Percentiles rank a stretch among this genome's conserved stretches.
These are phyloP conservation scores for Diploscapter pachys DNA, from an alignment of 1,140 invertebrate species.

Conservation along the genomic window DNA sequence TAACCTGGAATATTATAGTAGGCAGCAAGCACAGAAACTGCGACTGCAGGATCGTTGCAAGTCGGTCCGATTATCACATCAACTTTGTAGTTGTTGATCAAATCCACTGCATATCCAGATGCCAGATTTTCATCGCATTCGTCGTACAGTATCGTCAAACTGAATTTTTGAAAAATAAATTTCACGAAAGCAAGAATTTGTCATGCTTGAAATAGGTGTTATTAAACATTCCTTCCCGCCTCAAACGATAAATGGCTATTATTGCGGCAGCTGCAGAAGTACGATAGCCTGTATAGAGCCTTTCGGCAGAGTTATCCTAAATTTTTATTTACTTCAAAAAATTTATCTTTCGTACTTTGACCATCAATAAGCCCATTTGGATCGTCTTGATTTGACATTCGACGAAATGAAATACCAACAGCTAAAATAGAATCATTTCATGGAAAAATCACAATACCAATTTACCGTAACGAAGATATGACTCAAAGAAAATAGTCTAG, in stretches of 20 bases:
- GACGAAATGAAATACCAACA: too few relatives aligned
- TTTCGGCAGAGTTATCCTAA: too few relatives aligned
- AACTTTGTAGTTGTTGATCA: constrained; percentile 6
- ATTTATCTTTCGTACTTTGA: too few relatives aligned
- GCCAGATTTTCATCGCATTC: too few relatives aligned
- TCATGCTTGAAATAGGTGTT: constrained; percentile 11
- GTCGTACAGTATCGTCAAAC: background rate
- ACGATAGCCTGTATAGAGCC: background rate
- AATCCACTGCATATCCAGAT: background rate
- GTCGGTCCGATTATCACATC: constrained; percentile 20
- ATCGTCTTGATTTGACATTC: too few relatives aligned
- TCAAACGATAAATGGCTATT: constrained; percentile 8
- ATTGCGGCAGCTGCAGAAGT: constrained; percentile 11
- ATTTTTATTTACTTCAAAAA: too few relatives aligned
- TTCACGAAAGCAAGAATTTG: background rate
- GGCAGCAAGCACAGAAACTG: background rate
- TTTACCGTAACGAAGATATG: too few relatives aligned
- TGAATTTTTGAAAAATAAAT: background rate
- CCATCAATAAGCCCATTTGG: too few relatives aligned
- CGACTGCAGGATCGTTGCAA: constrained; percentile 1
- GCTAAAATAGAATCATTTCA: too few relatives aligned
- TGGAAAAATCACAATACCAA: too few relatives aligned
- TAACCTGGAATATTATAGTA: constrained; percentile 15
- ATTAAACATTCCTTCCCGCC: constrained; percentile 3
- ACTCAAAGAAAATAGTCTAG: too few relatives aligned